These are phyloP conservation scores for Atractosteus spatula DNA, from an alignment of 2,113 vertebrate species.

Conservation along the genomic window DNA sequence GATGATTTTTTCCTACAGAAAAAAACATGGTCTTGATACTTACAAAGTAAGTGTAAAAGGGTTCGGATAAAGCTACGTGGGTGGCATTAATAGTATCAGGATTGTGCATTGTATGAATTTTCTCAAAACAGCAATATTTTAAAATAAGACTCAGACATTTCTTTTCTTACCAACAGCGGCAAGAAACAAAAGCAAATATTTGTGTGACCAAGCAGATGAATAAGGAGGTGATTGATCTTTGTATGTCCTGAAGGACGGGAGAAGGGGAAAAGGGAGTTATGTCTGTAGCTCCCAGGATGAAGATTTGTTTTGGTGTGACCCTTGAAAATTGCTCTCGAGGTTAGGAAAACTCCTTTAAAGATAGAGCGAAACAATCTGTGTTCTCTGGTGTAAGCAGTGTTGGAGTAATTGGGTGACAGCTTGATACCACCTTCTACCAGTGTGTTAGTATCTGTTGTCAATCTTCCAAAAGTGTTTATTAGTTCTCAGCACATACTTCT, in stretches of 20 bases:
- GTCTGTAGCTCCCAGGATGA: constrained; percentile 9
- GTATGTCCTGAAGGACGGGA: not conserved
- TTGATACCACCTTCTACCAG: constrained; percentile 59
- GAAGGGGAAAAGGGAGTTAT: not conserved
- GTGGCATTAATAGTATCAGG: not conserved
- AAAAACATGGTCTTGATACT: not conserved
- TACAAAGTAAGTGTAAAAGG: not conserved
- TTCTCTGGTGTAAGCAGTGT: constrained; percentile 26
- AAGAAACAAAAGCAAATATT: constrained; percentile 3
- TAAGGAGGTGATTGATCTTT: constrained; percentile 7
- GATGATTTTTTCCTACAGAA: not conserved
- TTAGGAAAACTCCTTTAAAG: constrained; percentile 33
- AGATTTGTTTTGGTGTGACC: constrained; percentile 33
- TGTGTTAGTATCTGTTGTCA: constrained; percentile 64
- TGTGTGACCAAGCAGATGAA: constrained; percentile 11
- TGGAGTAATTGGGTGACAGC: constrained; percentile 51
- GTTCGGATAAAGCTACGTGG: not conserved
- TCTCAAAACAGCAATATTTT: too few species aligned
- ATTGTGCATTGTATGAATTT: not conserved
- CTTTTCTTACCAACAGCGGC: too few species aligned
- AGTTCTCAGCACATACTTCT: constrained; percentile 50
- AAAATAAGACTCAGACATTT: too few species aligned
- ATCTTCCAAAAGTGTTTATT: constrained; percentile 63
- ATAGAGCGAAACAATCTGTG: not conserved
- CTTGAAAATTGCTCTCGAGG: constrained; percentile 37